These are phyloP conservation scores for Bovichtus variegatus DNA, from an alignment of 2,797 vertebrate species.

Conservation along the genomic window DNA sequence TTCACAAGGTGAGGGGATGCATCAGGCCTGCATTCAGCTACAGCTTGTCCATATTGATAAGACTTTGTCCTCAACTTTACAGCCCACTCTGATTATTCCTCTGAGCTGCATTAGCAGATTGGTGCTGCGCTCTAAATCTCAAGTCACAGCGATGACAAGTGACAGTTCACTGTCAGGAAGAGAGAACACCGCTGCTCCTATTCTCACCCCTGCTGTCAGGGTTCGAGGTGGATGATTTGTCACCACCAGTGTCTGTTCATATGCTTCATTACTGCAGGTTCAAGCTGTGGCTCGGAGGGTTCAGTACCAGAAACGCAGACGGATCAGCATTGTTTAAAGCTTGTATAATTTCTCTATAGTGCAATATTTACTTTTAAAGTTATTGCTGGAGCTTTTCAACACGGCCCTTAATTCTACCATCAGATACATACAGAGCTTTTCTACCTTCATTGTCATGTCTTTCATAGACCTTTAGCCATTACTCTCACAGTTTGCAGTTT, in stretches of 20 bases:
- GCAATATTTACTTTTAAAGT: neutral
- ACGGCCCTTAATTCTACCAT: neutral
- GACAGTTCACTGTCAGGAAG: slow-evolving; percentile 60
- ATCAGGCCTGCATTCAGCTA: slow-evolving; percentile 25
- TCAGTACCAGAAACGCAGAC: slow-evolving; percentile 10
- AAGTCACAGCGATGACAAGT: slow-evolving; percentile 53
- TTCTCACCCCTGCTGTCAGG: slow-evolving; percentile 68
- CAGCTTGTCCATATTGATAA: slow-evolving; percentile 52
- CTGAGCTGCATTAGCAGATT: slow-evolving; percentile 76
- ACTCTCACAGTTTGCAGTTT: neutral
- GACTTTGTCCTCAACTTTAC: slow-evolving; percentile 48
- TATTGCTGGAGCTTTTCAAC: neutral
- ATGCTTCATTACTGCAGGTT: slow-evolving; percentile 56
- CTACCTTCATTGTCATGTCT: neutral
- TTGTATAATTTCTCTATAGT: neutral
- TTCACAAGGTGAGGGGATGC: slow-evolving; percentile 37
- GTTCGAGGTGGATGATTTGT: slow-evolving; percentile 69
- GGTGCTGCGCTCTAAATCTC: slow-evolving; percentile 52
- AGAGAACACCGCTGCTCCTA: slow-evolving; percentile 49
- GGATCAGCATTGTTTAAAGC: neutral
- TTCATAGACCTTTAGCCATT: neutral
- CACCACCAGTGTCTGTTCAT: slow-evolving; percentile 58
- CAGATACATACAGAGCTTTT: neutral
- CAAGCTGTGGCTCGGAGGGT: slow-evolving; percentile 37
- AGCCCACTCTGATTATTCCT: slow-evolving; percentile 56